Base-by-base conservation (phyloP, 2,888 invertebrate genomes). In the Teinopalpus imperialis region DNA sequence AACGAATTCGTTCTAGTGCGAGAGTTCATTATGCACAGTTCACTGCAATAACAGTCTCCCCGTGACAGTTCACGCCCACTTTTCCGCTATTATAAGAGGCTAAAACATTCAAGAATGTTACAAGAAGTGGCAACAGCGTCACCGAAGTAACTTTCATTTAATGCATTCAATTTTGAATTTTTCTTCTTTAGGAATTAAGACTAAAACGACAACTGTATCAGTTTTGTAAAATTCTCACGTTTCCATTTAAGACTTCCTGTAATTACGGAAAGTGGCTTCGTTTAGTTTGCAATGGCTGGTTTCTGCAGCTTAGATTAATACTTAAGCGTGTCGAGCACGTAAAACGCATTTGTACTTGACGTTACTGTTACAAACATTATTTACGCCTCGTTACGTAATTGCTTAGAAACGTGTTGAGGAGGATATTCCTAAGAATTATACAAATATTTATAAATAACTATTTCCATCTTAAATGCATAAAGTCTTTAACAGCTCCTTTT, bases 1-100 rank as follows among this genome's bases (percentile, higher is more conserved):
- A 74, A 74, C 68, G 61, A 66, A 39, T 34, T 29, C 24, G 13
- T 26, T 20, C 39, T 8, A 12, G 10, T 14, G 43, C 18, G 16
- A 20, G 43, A 9, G 23, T 34, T 24, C 39, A 35, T 40, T 40
- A 35, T 10, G 4, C 27, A 41, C 34, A 29, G 16, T 23, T 12
- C 27, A 18, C 9, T 16, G 21, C 9, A 14, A 23, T 14, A 20
- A 27, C 5, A 9, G 7, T 27, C 32, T 1, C 14, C n/a, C n/a
- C 9, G 35, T 16, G 23, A 36, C 39, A 9, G 21, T 35, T 13
- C 41, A 35, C 48, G 43, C 43, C 43, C 35, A 40, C 27, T 34
- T 36, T 18, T 18, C 16, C 10, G 34, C 31, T 21, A 23, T 23
- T n/a, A 3, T 8, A 27, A 21, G 10, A 21, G 16, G 40, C 24